A percentile compares a stretch with the other conserved stretches of the same genome.
phyloP scores from a whole-genome alignment of 2,888 invertebrate genomes.

The Napeogenes inachia region DNA sequence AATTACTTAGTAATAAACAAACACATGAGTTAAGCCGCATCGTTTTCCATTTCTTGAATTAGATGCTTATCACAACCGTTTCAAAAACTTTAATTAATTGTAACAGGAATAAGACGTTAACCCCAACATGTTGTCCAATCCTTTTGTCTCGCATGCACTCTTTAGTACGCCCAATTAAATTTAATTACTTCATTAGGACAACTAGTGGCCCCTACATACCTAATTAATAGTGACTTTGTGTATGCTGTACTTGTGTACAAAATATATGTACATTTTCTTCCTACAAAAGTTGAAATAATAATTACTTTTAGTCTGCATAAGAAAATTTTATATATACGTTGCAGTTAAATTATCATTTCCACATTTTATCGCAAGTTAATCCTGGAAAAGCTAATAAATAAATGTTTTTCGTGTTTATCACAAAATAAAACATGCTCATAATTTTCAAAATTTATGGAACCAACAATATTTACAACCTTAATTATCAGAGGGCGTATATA shows the following conservation, averaged over 20 bases:
- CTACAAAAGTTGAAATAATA: background rate
- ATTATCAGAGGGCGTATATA: conserved; percentile 31
- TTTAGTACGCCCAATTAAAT: conserved; percentile 42
- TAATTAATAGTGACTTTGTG: conserved; percentile 2
- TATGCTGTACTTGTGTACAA: background rate
- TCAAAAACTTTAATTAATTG: background rate
- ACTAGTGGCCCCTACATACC: conserved; percentile 12
- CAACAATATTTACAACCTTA: conserved; percentile 27
- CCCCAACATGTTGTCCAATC: conserved; percentile 32
- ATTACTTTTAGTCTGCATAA: background rate
- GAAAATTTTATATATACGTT: background rate
- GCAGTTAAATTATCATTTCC: background rate
- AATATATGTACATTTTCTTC: background rate
- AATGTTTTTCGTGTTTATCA: conserved; percentile 6
- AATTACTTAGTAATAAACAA: too few species aligned
- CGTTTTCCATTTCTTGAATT: too few species aligned
- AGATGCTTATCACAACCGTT: too few species aligned
- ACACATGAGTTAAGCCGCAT: too few species aligned
- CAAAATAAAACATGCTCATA: conserved; percentile 23
- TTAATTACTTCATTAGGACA: conserved; percentile 41
- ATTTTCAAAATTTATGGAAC: conserved; percentile 24
- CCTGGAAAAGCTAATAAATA: background rate
- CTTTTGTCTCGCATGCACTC: conserved; percentile 57
- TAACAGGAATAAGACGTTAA: conserved; percentile 17
- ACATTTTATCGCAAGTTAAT: background rate